phyloP scores from a whole-genome alignment of 2,113 vertebrate genomes.

The Microcebus lehilahytsara region DNA sequence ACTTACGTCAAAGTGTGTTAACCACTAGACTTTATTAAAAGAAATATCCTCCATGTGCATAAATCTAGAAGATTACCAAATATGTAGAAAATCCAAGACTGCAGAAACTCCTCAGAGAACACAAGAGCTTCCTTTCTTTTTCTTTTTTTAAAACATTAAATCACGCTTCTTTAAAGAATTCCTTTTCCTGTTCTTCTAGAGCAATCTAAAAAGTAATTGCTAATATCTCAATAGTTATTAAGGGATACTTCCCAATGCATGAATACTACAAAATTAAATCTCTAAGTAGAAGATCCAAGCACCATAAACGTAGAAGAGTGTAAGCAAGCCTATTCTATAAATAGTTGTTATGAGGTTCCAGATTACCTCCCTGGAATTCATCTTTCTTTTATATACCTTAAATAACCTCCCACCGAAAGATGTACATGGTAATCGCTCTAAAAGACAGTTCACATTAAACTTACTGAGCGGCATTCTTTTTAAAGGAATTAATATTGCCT shows the following conservation, averaged over 20 bases:
- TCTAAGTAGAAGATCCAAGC: conserved; percentile 25
- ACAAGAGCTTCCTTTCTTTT: neutral
- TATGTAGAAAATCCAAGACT: neutral
- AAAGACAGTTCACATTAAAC: neutral
- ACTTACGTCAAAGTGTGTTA: neutral
- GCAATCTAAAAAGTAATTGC: conserved; percentile 44
- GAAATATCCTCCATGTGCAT: neutral
- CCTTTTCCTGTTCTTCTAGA: neutral
- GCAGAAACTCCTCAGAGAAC: neutral
- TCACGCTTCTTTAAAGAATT: conserved; percentile 4
- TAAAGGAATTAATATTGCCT: neutral
- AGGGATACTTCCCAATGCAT: conserved; percentile 16
- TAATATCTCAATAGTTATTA: conserved; percentile 54
- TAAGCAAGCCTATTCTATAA: conserved; percentile 33
- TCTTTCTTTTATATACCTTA: neutral
- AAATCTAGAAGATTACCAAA: neutral
- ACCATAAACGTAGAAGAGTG: neutral
- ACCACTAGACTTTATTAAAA: neutral
- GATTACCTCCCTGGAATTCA: conserved; percentile 1
- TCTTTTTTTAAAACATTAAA: neutral
- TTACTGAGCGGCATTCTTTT: neutral
- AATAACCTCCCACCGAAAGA: neutral
- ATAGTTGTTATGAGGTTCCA: conserved; percentile 25
- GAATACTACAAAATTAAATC: conserved; percentile 48
- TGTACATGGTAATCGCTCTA: neutral